A percentile compares a stretch with the other conserved stretches of the same genome.
These are phyloP conservation scores for Teleopsis dalmanni DNA, from an alignment of 1,140 invertebrate species.

Conservation along the genomic window DNA sequence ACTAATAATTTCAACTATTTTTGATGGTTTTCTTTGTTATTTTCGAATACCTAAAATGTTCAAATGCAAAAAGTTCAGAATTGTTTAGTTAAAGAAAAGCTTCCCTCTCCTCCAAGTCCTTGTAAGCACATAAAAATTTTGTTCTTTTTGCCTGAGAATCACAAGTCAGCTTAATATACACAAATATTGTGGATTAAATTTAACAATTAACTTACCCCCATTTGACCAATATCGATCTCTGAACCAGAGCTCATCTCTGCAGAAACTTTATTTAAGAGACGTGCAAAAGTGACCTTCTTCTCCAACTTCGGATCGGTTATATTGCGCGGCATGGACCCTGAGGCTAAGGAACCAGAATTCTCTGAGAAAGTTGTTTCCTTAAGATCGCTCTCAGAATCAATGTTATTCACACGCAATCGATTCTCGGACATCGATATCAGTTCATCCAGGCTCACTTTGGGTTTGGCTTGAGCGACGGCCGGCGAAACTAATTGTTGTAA, in stretches of 20 bases:
- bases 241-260: conserved; percentile 64
- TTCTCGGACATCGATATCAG: conserved; percentile 61
- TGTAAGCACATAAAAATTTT: conserved; percentile 7
- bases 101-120: conserved; percentile 9
- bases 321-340: conserved; percentile 48
- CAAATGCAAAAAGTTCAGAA: no score
- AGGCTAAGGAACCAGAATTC: conserved; percentile 33
- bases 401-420: conserved; percentile 16
- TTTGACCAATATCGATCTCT: conserved; percentile 45
- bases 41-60: no score
- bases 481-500: conserved; percentile 61
- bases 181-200: neutral
- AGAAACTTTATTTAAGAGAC: conserved; percentile 62
- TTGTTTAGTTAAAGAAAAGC: conserved; percentile 13
- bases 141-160: conserved; percentile 15
- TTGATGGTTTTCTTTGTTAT: conserved; percentile 1
- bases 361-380: conserved; percentile 54
- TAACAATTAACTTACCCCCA: conserved; percentile 10
- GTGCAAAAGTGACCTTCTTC: conserved; percentile 68
- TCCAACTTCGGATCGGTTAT: conserved; percentile 58
- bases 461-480: conserved; percentile 22
- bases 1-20: no score
- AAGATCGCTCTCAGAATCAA: conserved; percentile 24
- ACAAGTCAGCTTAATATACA: neutral
- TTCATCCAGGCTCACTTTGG: conserved; percentile 55